Evolutionary conservation across 2,888 invertebrate genomes (phyloP), one percentile per base, ranked within the genome.

Genomic region (Acanthosepion esculentum): DNA sequence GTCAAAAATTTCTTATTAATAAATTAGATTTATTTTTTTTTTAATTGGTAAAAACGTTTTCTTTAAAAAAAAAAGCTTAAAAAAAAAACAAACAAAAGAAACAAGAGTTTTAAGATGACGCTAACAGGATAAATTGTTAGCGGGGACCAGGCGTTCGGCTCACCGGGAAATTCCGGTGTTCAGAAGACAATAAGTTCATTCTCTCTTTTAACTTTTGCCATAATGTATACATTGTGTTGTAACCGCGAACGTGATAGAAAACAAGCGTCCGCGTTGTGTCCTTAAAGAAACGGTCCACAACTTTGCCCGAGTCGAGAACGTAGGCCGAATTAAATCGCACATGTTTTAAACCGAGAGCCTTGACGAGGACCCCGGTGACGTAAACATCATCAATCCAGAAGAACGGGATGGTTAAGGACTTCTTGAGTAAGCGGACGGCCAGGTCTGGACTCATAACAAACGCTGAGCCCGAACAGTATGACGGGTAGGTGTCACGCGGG

Each of bases 351-450:
- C 96, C 96, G n/a, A 97, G 95, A 48, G 96, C 96, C 92, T 96
- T 95, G 0, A 97, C 96, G n/a, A 99, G 97, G 94, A 99, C 98
- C 2, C 99, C 99, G 0, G 99, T 99, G 0, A 99, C 97, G 97
- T 98, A 98, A 93, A 98, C 98, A 97, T 99, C 99, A 97, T 99
- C 99, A 95, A 99, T 99, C 99, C 99, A 99, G 97, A 99, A 99
- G 96, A 98, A 98, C 41, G 98, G 98, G n/a, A 98, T 97, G 18
- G 97, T 97, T 96, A 98, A 98, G 1, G 98, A 98, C 94, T 98
- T 98, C 7, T 98, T 96, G 48, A 98, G 98, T 94, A 99, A 96
- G 48, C 97, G 97, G 41, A 97, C 96, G 0, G 98, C 98, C 4
- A 98, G 98, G 95, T 98, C 97, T 0, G 98, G 98, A 95, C 98